Evolutionary conservation across 2,888 invertebrate species (phyloP).

Genomic region (Leucophenga montana): DNA sequence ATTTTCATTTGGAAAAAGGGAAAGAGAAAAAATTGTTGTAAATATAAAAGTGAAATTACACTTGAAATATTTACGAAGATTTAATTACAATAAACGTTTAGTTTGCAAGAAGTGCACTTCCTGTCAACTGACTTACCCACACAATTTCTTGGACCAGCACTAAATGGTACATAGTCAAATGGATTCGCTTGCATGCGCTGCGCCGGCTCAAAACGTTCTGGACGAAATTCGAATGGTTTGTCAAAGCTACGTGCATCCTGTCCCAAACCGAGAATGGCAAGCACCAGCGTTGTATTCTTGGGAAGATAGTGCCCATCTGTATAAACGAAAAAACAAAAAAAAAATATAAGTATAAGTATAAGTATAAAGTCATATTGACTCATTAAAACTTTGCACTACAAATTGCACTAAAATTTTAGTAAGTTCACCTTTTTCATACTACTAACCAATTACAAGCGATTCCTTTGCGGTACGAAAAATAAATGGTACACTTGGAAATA

Average conservation of each 20-base stretch:
- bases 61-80: too few species aligned
- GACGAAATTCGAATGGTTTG: slow-evolving; percentile 66
- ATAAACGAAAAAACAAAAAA: background rate
- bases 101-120: too few species aligned
- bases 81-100: too few species aligned
- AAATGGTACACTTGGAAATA: slow-evolving; percentile 66
- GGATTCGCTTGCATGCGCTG: slow-evolving; percentile 59
- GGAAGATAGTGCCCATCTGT: slow-evolving; percentile 62
- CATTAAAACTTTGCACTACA: background rate
- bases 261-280: slow-evolving; percentile 58
- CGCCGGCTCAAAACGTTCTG: slow-evolving; percentile 71
- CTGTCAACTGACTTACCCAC: slow-evolving; percentile 60
- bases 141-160: slow-evolving; percentile 78
- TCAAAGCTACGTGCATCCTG: slow-evolving; percentile 59
- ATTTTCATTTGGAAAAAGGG: too few species aligned
- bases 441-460: slow-evolving; percentile 56
- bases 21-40: too few species aligned
- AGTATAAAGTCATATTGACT: background rate
- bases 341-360: too few species aligned
- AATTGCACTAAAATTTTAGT: background rate
- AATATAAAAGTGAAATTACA: too few species aligned
- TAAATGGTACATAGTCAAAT: slow-evolving; percentile 77
- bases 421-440: slow-evolving; percentile 13
- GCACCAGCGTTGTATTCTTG: slow-evolving; percentile 50
- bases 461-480: slow-evolving; percentile 54